Evolutionary conservation across 2,888 invertebrate genomes (phyloP).

Genomic region (Hanleya hanleyi): DNA sequence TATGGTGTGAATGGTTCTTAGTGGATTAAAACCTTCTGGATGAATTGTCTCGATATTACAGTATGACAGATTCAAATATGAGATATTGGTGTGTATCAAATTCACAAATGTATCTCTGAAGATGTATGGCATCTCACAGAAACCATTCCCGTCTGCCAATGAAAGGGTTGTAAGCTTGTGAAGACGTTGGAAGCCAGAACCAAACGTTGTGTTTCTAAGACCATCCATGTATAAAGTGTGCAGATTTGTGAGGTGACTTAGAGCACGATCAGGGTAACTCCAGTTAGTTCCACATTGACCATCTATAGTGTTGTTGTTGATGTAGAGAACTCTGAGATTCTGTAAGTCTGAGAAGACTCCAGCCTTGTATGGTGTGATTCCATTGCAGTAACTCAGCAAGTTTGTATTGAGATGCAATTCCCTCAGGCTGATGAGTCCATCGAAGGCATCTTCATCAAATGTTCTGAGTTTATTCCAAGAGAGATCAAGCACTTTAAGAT

Average conservation of each 20-base stretch:
- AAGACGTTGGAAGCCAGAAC: neutral
- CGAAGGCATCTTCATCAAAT: neutral
- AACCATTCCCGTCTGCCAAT: neutral
- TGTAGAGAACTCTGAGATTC: neutral
- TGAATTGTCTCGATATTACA: neutral
- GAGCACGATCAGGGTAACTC: neutral
- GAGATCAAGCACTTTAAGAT: too few species aligned
- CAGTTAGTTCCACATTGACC: neutral
- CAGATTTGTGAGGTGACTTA: neutral
- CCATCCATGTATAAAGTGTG: neutral
- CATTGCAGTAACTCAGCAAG: neutral
- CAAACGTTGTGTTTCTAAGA: neutral
- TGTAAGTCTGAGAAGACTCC: neutral
- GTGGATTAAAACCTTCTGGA: neutral
- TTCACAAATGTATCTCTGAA: neutral
- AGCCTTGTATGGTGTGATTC: neutral
- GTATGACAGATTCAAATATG: neutral
- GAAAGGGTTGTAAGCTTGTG: neutral
- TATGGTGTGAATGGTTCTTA: neutral
- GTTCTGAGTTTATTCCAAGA: neutral
- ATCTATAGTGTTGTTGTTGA: neutral
- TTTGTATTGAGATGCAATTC: neutral
- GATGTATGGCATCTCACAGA: neutral
- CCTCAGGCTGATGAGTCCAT: neutral
- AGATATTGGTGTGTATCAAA: neutral